Evolutionary conservation across 2,113 vertebrate genomes (phyloP).

Genomic region (Sapayoa aenigma): DNA sequence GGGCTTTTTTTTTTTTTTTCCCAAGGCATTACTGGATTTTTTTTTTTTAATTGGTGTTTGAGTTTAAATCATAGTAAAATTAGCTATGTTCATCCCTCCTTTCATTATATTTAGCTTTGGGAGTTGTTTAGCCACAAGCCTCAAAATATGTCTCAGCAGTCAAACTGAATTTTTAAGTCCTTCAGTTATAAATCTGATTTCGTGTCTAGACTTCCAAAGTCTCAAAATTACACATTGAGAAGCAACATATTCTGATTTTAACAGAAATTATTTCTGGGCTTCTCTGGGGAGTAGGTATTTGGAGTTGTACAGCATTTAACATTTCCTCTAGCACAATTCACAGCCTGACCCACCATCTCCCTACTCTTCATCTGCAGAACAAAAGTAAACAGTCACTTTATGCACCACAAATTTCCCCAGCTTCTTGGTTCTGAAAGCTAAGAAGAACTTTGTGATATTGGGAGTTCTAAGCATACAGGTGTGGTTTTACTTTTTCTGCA

Average conservation of each 20-base stretch:
- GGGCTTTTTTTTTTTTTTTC: not conserved
- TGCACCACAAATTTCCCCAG: not conserved
- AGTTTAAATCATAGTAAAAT: not conserved
- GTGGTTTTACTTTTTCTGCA: not conserved
- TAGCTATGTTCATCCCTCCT: not conserved
- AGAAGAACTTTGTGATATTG: not conserved
- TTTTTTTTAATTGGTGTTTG: not conserved
- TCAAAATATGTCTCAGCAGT: not conserved
- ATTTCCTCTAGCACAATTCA: not conserved
- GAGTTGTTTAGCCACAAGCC: not conserved
- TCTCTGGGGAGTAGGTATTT: not conserved
- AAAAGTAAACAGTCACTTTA: not conserved
- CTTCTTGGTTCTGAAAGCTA: not conserved
- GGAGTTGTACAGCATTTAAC: not conserved
- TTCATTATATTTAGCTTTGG: not conserved
- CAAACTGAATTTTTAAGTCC: not conserved
- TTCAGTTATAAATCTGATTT: not conserved
- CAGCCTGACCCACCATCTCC: not conserved
- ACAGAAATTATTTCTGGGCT: not conserved
- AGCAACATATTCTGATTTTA: not conserved
- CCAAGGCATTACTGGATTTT: not conserved
- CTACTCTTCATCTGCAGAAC: not conserved
- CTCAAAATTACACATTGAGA: not conserved
- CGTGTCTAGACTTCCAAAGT: not conserved
- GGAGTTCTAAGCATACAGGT: not conserved